These are phyloP conservation scores for Radopholus similis DNA, from an alignment of 1,140 invertebrate genomes.

Conservation along the genomic window DNA sequence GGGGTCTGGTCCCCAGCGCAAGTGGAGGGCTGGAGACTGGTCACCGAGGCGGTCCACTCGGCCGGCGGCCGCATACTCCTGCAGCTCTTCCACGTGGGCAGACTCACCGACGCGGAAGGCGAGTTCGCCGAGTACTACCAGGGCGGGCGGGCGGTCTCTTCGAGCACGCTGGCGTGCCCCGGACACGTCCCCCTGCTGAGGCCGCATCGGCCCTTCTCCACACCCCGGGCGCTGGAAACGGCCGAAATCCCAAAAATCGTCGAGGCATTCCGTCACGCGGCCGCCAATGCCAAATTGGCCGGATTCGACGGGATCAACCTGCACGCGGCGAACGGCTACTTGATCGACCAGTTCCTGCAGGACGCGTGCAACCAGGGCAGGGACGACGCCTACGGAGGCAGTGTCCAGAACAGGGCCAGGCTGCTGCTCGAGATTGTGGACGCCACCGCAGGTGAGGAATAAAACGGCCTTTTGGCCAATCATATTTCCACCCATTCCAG, in stretches of 20 bases:
- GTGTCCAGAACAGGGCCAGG: too few relatives aligned
- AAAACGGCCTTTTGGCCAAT: not conserved
- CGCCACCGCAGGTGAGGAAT: not conserved
- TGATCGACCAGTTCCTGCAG: too few relatives aligned
- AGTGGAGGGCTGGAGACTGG: constrained; percentile 6
- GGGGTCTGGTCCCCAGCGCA: not conserved
- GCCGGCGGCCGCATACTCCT: not conserved
- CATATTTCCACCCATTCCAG: constrained; percentile 2
- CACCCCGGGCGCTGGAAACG: too few relatives aligned
- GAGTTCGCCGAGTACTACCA: too few relatives aligned
- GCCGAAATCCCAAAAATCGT: too few relatives aligned
- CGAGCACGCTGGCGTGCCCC: not conserved
- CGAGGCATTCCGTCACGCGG: too few relatives aligned
- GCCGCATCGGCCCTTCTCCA: not conserved
- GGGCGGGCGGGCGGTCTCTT: not conserved
- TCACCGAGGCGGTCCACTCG: not conserved
- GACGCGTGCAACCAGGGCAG: too few relatives aligned
- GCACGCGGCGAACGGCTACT: too few relatives aligned
- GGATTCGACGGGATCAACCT: too few relatives aligned
- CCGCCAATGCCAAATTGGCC: too few relatives aligned
- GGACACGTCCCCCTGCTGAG: not conserved
- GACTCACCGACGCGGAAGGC: not conserved
- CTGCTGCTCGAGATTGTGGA: not conserved
- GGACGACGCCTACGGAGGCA: too few relatives aligned
- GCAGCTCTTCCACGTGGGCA: constrained; percentile 1